Evolutionary conservation across 2,888 invertebrate genomes (phyloP), one percentile per base, ranked within the genome.

Genomic region (Cecidostiba fungosa): DNA sequence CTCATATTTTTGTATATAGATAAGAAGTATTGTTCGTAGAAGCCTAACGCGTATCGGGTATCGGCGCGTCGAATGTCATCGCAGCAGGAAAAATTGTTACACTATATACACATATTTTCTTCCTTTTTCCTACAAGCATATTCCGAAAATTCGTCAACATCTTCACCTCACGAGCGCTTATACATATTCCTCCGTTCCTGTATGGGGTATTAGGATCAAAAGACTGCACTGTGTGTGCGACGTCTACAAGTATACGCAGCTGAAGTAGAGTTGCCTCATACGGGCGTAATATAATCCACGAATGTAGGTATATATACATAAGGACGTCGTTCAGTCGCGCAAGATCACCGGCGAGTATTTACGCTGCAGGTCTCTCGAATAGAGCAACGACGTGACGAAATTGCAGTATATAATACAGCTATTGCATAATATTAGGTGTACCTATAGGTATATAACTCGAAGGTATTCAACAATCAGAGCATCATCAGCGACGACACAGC

Each of bases 221-320:
- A 66, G 54, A n/a, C 50, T 50, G 3, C 16, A 50, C 14, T 50
- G 14, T 50, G 14, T 14, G 8, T 47, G 47, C 1, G n/a, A n/a
- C n/a, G n/a, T n/a, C n/a, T n/a, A n/a, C n/a, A n/a, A n/a, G 14
- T 47, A 12, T 6, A 12, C 47, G 47, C 47, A 1, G 90, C 62
- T 14, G 14, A 43, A 72, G 72, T 36, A 66, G 89, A 91, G 90
- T 91, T 91, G 91, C 91, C 90, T 90, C 92, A 92, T 91, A 91
- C 89, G 91, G 91, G 90, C 88, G 91, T 91, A 91, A 91, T 89
- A 89, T 88, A 89, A 91, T 91, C 91, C 85, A 86, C 88, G 88
- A 88, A 90, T 89, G 90, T 89, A 89, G 89, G 90, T 91, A 92
- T 91, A 91, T 4, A 26, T 26, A 62, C 5, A 59, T 59, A 59